These are phyloP conservation scores for Mormyrus hasselquistii DNA, from an alignment of 2,797 vertebrate species.

Conservation along the genomic window DNA sequence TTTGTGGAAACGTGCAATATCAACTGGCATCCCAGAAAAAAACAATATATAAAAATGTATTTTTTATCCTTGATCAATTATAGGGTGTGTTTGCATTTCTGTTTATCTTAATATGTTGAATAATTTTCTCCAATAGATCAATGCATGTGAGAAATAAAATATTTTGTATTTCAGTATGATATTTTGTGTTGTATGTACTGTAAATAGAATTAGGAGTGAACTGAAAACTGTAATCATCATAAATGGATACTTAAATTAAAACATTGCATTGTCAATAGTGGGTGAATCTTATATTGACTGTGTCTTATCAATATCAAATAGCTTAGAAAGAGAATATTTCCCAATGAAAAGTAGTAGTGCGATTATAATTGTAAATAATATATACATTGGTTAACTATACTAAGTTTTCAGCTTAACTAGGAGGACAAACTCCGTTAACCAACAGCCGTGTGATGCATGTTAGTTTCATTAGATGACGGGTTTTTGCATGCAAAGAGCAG, in stretches of 20 bases:
- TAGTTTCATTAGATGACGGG: slow-evolving; percentile 21
- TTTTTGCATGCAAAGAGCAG: slow-evolving; percentile 11
- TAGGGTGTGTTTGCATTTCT: neutral
- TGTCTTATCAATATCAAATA: slow-evolving; percentile 12
- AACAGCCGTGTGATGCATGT: slow-evolving; percentile 24
- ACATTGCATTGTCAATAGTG: slow-evolving; percentile 14
- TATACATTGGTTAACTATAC: slow-evolving; percentile 6
- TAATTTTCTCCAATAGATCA: slow-evolving; percentile 5
- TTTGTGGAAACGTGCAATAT: neutral
- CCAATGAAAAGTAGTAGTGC: neutral
- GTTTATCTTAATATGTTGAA: slow-evolving; percentile 14
- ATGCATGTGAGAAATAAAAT: slow-evolving; percentile 37
- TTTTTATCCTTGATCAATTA: neutral
- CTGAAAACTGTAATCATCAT: slow-evolving; percentile 7
- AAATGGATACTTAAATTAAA: neutral
- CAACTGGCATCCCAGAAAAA: neutral
- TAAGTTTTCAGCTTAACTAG: slow-evolving; percentile 6
- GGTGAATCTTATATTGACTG: slow-evolving; percentile 15
- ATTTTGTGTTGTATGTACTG: slow-evolving; percentile 33
- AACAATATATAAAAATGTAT: neutral
- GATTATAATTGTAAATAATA: slow-evolving; percentile 20
- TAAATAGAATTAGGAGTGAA: slow-evolving; percentile 25
- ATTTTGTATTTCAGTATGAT: slow-evolving; percentile 26
- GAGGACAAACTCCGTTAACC: neutral
- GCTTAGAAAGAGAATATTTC: slow-evolving; percentile 17